Percentiles rank a stretch among this genome's conserved stretches.
Conservation (phyloP, 2,113 vertebrate genomes). For the Dendrocopos noguchii region DNA sequence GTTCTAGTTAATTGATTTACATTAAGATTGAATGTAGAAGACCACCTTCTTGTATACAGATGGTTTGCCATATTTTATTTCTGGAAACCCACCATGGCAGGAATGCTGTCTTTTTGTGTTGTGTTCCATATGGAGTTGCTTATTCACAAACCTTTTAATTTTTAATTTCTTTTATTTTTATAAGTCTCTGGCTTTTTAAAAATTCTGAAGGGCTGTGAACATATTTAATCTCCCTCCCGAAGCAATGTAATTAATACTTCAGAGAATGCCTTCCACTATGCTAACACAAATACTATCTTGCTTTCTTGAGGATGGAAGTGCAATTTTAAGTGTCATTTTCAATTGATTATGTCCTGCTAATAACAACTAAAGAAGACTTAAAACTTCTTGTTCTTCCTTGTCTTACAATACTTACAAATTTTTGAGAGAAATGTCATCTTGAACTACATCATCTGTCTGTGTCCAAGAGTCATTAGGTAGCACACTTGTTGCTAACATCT, state of each 20-base stretch:
- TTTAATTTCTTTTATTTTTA: neutral
- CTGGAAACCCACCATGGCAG: neutral
- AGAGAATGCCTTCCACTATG: neutral
- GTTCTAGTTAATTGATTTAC: neutral
- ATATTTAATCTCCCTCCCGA: neutral
- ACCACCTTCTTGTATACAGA: neutral
- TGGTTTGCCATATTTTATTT: slow-evolving; percentile 28
- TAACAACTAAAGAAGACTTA: neutral
- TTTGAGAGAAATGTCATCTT: neutral
- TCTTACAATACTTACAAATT: neutral
- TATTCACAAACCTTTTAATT: neutral
- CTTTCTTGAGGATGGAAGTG: neutral
- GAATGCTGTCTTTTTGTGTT: neutral
- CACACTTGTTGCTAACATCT: neutral
- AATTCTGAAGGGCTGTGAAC: neutral
- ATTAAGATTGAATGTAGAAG: neutral
- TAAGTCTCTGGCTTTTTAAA: neutral
- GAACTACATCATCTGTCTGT: neutral
- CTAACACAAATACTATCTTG: neutral
- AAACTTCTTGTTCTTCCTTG: neutral
- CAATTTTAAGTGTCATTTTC: neutral
- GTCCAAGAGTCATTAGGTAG: neutral
- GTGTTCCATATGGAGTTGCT: neutral
- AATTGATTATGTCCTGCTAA: neutral
- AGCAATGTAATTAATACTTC: neutral